A percentile compares a stretch with the other conserved stretches of the same genome.
Evolutionary conservation across 1,140 invertebrate species (phyloP).

Genomic region (Pseudomyrmex flavicornis): DNA sequence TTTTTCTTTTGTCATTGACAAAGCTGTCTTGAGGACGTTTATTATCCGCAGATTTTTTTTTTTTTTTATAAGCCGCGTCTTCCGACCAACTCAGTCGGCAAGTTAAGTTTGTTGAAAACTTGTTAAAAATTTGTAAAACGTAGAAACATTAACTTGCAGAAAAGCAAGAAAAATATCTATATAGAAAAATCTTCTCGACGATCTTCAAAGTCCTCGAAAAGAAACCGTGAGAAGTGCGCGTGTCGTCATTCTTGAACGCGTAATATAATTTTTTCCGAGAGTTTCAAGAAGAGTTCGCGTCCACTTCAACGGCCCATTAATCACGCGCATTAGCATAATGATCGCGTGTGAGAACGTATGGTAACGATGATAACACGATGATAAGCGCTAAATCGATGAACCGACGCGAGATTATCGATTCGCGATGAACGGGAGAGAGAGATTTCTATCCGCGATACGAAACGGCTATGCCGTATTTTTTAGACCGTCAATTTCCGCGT

Average conservation of each 20-base stretch:
- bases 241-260: constrained; percentile 73
- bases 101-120: too few relatives aligned
- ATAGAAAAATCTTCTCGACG: neutral
- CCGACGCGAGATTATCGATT: constrained; percentile 24
- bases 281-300: constrained; percentile 72
- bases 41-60: neutral
- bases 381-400: constrained; percentile 43
- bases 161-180: neutral
- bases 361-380: neutral
- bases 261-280: constrained; percentile 64
- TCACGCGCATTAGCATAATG: constrained; percentile 71
- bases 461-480: neutral
- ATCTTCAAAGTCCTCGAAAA: neutral
- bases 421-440: neutral
- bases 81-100: neutral
- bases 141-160: neutral
- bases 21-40: constrained; percentile 23
- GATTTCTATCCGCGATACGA: constrained; percentile 12
- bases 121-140: too few relatives aligned
- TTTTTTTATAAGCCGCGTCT: neutral
- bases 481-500: constrained; percentile 34
- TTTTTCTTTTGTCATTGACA: constrained; percentile 65
- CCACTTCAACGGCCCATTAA: constrained; percentile 75
- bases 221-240: neutral
- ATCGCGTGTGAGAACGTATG: neutral